phyloP scores from a whole-genome alignment of 2,888 invertebrate species.

The Malachius bipustulatus region DNA sequence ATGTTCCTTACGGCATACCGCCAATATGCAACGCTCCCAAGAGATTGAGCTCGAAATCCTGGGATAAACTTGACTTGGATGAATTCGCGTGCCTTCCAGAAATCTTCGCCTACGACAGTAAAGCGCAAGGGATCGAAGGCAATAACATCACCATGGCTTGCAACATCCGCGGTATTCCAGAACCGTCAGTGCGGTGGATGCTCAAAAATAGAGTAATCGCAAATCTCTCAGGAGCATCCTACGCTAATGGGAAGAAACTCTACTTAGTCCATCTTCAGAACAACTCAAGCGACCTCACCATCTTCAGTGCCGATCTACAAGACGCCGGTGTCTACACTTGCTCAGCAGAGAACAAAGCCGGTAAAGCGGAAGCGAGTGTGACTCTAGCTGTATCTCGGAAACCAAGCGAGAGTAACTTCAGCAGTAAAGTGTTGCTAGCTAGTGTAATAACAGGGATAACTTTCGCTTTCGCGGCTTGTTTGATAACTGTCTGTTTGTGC shows the following conservation, averaged over 20 bases:
- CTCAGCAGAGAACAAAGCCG: conserved; percentile 70
- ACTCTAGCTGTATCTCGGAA: conserved; percentile 58
- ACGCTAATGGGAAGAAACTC: conserved; percentile 44
- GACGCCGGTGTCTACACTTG: conserved; percentile 69
- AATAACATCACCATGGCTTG: conserved; percentile 64
- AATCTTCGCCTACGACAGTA: conserved; percentile 47
- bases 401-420: conserved; percentile 46
- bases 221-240: conserved; percentile 43
- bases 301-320: conserved; percentile 57
- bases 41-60: conserved; percentile 50
- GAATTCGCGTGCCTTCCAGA: conserved; percentile 71
- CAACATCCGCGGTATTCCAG: conserved; percentile 55
- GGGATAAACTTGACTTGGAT: conserved; percentile 65
- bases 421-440: conserved; percentile 50
- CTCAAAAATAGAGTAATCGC: conserved; percentile 58
- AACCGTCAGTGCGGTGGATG: conserved; percentile 61
- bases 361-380: conserved; percentile 61
- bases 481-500: conserved; percentile 52
- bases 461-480: conserved; percentile 53
- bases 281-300: conserved; percentile 60
- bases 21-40: conserved; percentile 59
- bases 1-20: conserved; percentile 60
- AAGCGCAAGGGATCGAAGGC: conserved; percentile 56
- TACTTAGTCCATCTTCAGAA: conserved; percentile 55
- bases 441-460: conserved; percentile 55